Evolutionary conservation across 2,888 invertebrate species (phyloP).

Genomic region (Folsomia candida): DNA sequence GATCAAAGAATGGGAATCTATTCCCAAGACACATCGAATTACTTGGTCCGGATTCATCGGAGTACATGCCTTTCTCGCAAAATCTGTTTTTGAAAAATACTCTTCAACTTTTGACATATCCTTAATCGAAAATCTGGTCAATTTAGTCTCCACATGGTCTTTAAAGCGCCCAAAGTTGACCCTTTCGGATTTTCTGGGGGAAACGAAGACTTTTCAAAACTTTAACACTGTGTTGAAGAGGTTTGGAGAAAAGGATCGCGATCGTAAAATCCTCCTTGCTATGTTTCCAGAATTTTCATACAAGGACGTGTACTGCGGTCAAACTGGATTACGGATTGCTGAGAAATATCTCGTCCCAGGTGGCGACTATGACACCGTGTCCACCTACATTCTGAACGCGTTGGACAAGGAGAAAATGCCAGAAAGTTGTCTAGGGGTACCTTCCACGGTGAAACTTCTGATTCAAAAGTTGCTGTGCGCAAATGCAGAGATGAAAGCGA

Average conservation of each 20-base stretch:
- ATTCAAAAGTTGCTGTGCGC: neutral
- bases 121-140: neutral
- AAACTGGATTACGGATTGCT: slow-evolving; percentile 23
- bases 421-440: neutral
- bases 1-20: neutral
- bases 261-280: slow-evolving; percentile 25
- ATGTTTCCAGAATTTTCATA: slow-evolving; percentile 33
- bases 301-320: slow-evolving; percentile 24
- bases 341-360: slow-evolving; percentile 30
- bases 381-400: slow-evolving; percentile 20
- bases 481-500: slow-evolving; percentile 1
- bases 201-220: slow-evolving; percentile 26
- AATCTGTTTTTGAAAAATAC: slow-evolving; percentile 23
- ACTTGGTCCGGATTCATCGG: slow-evolving; percentile 31
- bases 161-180: slow-evolving; percentile 36
- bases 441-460: neutral
- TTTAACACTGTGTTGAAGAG: slow-evolving; percentile 29
- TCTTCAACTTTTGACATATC: neutral
- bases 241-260: slow-evolving; percentile 23
- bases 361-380: slow-evolving; percentile 26
- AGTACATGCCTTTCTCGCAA: slow-evolving; percentile 31
- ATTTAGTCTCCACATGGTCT: neutral
- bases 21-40: neutral
- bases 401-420: slow-evolving; percentile 7
- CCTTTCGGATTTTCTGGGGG: slow-evolving; percentile 29